Evolutionary conservation across 2,113 vertebrate species (phyloP), one percentile per base, ranked within the genome.

Genomic region (Lontra canadensis): DNA sequence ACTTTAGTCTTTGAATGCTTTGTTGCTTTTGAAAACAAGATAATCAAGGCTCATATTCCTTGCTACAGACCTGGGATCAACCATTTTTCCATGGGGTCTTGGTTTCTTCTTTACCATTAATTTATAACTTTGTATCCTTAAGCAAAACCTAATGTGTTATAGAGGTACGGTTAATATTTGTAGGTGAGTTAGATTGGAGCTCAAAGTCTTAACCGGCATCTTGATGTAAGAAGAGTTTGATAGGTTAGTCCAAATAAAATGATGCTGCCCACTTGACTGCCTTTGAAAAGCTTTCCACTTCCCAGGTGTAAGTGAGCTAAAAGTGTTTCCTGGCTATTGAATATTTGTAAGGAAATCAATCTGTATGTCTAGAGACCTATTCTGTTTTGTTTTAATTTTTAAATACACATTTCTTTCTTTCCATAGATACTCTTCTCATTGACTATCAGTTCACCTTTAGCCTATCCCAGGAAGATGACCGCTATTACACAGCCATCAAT

Each of bases 381-480:
- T 97, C 26, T 95, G 8, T 88, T 95, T 85, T 71, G 89, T 88
- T 89, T 88, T 15, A 15, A 1, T 79, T 74, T 96, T 96, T 90
- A 92, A 97, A 96, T 93, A 4, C 88, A 12, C 6, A 0, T 95
- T 65, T 91, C 0, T 95, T 97, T 97, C 73, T 95, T 94, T 90
- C 65, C 73, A 3, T 98, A 99, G 99, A 99, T 98, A 99, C 99
- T 21, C 99, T 99, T 44, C 99, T 99, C 95, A 99, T 99, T 85
- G 99, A 99, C 98, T 99, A 99, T 98, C 99, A 99, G 99, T 99
- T 99, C 99, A 99, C 99, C 98, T 99, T 99, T 99, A 99, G 99
- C 98, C 99, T 99, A 83, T 99, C 99, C 57, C 99, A 99, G 98
- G 99, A 99, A 98, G 99, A 99, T 34, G 99, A 99, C 97, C 99